Evolutionary conservation across 2,113 vertebrate genomes (phyloP).

Genomic region (Petroica traversi): DNA sequence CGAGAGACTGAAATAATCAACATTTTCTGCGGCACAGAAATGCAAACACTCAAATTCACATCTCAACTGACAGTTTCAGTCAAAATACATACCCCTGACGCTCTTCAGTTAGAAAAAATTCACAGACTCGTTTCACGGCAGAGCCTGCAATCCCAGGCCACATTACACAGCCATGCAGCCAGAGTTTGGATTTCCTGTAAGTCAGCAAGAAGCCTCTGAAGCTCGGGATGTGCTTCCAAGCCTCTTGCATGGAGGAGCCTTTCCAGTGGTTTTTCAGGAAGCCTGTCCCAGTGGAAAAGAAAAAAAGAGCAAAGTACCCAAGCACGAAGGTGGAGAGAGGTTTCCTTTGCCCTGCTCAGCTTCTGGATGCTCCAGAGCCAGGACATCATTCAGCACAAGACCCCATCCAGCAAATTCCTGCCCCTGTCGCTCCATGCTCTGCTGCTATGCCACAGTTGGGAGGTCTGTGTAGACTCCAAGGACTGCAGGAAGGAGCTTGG

Average conservation of each 20-base stretch:
- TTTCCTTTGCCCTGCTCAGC: background rate
- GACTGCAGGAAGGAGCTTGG: slow-evolving; percentile 7
- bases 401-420: background rate
- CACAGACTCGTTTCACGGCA: background rate
- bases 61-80: slow-evolving; percentile 42
- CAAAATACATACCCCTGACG: slow-evolving; percentile 35
- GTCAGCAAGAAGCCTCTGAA: background rate
- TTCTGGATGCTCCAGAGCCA: background rate
- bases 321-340: accelerated
- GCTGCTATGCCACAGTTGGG: background rate
- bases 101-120: slow-evolving; percentile 16
- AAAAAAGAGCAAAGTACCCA: background rate
- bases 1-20: slow-evolving; percentile 57
- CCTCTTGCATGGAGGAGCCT: background rate
- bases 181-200: background rate
- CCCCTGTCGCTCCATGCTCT: background rate
- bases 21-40: background rate
- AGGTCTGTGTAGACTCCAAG: background rate
- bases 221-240: accelerated
- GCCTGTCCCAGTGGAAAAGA: background rate
- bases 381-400: background rate
- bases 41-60: slow-evolving; percentile 28
- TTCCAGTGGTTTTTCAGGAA: background rate
- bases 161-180: background rate
- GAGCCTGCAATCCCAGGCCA: background rate